These are phyloP conservation scores for Hyperoplus immaculatus DNA, from an alignment of 2,797 vertebrate genomes.

Conservation along the genomic window DNA sequence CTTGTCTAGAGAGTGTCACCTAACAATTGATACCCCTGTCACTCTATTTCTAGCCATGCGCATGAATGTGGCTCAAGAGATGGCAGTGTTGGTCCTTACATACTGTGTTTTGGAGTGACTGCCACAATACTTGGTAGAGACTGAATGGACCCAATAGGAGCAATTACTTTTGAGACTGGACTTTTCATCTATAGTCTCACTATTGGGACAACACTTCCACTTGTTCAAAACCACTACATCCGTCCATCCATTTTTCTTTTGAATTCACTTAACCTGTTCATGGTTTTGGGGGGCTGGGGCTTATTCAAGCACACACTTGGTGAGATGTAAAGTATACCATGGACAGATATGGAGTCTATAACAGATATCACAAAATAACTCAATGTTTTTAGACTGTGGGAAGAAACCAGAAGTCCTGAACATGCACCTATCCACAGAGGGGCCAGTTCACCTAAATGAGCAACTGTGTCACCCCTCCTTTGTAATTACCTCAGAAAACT, in stretches of 20 bases:
- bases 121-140: background rate
- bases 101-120: background rate
- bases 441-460: background rate
- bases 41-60: background rate
- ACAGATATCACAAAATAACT: background rate
- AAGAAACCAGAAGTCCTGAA: slow-evolving; percentile 5
- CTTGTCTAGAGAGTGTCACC: slow-evolving; percentile 2
- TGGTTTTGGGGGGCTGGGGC: fast-evolving
- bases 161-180: background rate
- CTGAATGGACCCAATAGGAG: background rate
- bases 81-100: background rate
- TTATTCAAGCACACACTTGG: background rate
- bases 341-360: background rate
- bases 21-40: slow-evolving; percentile 14
- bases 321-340: background rate
- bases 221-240: background rate
- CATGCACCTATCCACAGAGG: background rate
- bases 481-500: background rate
- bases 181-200: background rate
- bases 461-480: background rate
- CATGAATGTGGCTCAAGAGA: background rate
- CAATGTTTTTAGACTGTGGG: background rate
- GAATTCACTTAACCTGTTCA: background rate
- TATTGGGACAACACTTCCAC: background rate
- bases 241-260: background rate